Evolutionary conservation across 2,797 vertebrate genomes (phyloP).

Genomic region (Epinephelus coioides): DNA sequence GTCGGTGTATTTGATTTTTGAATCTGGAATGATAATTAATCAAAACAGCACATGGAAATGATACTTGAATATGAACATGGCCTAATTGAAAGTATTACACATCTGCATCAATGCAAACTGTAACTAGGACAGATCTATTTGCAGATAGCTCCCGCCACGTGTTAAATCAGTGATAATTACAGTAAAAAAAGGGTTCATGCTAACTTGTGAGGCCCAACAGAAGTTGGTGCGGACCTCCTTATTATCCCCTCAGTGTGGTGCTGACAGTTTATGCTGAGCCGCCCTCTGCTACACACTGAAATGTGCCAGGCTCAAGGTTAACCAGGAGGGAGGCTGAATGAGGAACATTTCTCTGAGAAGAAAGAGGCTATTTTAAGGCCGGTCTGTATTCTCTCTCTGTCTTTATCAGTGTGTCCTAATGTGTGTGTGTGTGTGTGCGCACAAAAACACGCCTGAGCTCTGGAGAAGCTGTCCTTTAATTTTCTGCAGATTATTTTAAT

Average conservation of each 20-base stretch:
- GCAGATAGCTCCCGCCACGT: not conserved
- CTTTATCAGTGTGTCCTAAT: constrained; percentile 27
- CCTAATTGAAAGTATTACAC: not conserved
- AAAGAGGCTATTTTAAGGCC: constrained; percentile 41
- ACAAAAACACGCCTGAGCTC: constrained; percentile 24
- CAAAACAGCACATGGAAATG: not conserved
- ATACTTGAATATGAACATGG: too few relatives aligned
- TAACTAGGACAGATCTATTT: not conserved
- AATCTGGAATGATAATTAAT: not conserved
- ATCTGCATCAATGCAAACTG: not conserved
- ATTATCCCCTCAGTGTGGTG: constrained; percentile 48
- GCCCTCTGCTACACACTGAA: constrained; percentile 31
- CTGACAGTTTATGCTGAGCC: constrained; percentile 44
- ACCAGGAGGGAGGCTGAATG: constrained; percentile 47
- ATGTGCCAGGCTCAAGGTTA: constrained; percentile 64
- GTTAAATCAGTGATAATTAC: not conserved
- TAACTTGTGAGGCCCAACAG: constrained; percentile 8
- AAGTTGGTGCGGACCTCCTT: constrained; percentile 20
- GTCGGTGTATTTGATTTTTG: not conserved
- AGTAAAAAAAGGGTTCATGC: constrained; percentile 1
- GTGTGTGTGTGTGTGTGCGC: not conserved
- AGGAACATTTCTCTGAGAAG: constrained; percentile 39
- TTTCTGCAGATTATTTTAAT: constrained; percentile 31
- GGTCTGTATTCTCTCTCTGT: constrained; percentile 1
- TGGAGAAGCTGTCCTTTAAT: constrained; percentile 34